phyloP scores from a whole-genome alignment of 2,113 vertebrate species.

The Myanophis thanlyinensis region DNA sequence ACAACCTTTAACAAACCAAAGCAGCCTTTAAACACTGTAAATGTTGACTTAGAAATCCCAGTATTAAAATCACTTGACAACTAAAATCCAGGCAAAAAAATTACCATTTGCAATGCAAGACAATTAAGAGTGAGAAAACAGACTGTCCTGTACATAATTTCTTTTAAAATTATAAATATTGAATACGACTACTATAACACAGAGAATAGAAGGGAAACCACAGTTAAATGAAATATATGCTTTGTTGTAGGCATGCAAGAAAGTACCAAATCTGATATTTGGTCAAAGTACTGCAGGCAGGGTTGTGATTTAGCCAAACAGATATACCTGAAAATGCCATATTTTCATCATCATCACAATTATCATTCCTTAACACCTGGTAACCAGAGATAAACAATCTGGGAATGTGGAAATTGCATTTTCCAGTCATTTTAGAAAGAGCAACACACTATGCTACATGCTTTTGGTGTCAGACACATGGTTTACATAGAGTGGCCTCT shows the following conservation, averaged over 20 bases:
- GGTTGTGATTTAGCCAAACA: background rate
- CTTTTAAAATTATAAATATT: background rate
- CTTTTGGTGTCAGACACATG: background rate
- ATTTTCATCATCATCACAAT: background rate
- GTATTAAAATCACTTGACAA: background rate
- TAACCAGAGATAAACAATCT: background rate
- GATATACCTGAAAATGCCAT: background rate
- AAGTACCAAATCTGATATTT: background rate
- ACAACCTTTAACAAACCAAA: background rate
- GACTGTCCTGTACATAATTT: background rate
- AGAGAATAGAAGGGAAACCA: background rate
- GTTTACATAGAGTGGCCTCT: background rate
- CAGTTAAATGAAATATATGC: background rate
- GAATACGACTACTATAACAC: background rate
- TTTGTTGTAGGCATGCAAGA: background rate
- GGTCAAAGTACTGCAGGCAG: background rate
- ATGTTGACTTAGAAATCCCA: background rate
- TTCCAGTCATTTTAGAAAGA: background rate
- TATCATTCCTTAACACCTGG: background rate
- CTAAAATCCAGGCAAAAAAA: background rate
- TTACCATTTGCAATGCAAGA: background rate
- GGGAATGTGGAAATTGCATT: background rate
- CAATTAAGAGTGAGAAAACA: background rate
- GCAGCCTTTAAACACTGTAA: background rate
- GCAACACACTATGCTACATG: background rate